These are phyloP conservation scores for Pogonognathellus flavescens DNA, from an alignment of 1,140 invertebrate genomes.

Conservation along the genomic window DNA sequence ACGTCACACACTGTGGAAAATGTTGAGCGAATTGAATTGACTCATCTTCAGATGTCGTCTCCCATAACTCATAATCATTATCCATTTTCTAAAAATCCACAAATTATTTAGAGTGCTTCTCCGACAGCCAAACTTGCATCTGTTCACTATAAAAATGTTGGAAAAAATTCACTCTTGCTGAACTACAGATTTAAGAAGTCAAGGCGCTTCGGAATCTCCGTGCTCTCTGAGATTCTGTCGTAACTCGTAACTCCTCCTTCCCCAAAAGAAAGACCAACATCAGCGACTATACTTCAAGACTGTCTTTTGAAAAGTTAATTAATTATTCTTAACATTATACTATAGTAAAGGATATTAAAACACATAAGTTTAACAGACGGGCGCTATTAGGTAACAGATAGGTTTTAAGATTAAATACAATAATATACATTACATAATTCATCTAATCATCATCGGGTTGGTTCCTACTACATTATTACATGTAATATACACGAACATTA, in stretches of 20 bases:
- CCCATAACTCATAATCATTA: slow-evolving; percentile 44
- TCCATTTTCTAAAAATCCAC: slow-evolving; percentile 44
- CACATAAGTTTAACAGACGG: no score
- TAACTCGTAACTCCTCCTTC: neutral
- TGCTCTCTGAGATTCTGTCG: neutral
- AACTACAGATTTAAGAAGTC: neutral
- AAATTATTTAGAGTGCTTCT: slow-evolving; percentile 39
- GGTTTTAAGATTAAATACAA: no score
- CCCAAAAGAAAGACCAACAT: neutral
- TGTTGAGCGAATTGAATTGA: slow-evolving; percentile 29
- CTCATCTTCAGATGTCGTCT: slow-evolving; percentile 38
- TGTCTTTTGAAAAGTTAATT: slow-evolving; percentile 1
- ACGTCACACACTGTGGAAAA: neutral
- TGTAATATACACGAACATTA: no score
- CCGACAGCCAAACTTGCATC: slow-evolving; percentile 34
- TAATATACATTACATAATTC: no score
- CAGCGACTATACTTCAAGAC: neutral
- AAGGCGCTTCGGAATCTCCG: neutral
- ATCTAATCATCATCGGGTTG: neutral
- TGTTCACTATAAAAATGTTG: slow-evolving; percentile 18
- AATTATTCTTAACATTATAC: no score
- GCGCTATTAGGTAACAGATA: no score
- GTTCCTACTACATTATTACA: no score
- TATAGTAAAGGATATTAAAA: no score
- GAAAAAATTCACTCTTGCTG: slow-evolving; percentile 7